Evolutionary conservation across 2,888 invertebrate genomes (phyloP).

Genomic region (Osmoderma eremita): DNA sequence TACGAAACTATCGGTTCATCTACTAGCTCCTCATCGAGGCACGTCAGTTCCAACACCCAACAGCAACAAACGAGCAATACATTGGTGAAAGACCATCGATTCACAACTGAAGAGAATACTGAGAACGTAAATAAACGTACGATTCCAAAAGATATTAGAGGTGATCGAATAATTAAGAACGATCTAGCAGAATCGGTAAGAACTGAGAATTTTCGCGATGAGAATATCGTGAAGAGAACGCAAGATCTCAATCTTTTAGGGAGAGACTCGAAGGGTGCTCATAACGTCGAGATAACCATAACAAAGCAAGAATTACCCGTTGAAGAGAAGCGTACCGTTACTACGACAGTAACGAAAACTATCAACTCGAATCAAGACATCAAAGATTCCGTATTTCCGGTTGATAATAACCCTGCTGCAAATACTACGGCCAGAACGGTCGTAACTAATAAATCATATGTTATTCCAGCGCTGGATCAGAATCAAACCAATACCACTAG

Average conservation of each 20-base stretch:
- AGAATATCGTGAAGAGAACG: conserved; percentile 29
- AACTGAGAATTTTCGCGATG: conserved; percentile 45
- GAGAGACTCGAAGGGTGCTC: conserved; percentile 11
- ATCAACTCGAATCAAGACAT: conserved; percentile 36
- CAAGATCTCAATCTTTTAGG: conserved; percentile 50
- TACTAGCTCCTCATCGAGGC: conserved; percentile 48
- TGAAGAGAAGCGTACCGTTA: not conserved
- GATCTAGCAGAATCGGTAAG: not conserved
- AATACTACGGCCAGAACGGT: not conserved
- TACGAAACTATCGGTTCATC: conserved; percentile 68
- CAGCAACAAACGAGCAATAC: conserved; percentile 46
- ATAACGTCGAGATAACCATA: conserved; percentile 11
- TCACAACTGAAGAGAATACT: conserved; percentile 30
- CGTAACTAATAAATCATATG: conserved; percentile 7
- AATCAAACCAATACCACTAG: conserved; percentile 40
- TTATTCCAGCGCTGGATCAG: not conserved
- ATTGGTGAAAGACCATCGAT: conserved; percentile 34
- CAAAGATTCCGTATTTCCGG: conserved; percentile 32
- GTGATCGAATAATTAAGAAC: not conserved
- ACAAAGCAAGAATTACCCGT: not conserved
- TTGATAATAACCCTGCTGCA: not conserved
- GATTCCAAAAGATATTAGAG: too few relatives aligned
- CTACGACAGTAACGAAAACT: conserved; percentile 6
- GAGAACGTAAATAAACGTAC: not conserved
- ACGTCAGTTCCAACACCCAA: conserved; percentile 14